Evolutionary conservation across 2,888 invertebrate genomes (phyloP), one percentile per base, ranked within the genome.

Genomic region (Rhingia rostrata): DNA sequence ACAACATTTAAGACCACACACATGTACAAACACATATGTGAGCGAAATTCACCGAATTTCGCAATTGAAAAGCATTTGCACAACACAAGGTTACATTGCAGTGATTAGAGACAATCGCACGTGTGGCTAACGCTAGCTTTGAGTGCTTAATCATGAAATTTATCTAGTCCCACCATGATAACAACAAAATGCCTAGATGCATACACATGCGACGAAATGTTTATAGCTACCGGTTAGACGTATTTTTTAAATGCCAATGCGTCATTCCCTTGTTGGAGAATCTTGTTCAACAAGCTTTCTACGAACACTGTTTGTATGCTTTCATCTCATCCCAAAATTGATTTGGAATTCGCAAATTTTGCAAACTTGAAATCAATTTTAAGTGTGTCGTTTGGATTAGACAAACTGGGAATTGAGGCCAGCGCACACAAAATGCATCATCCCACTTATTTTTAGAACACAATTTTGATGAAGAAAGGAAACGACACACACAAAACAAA

Each of bases 381-480:
- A 22, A 22, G 22, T 22, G 22, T 22, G 22, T 22, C 9, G 4
- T 5, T 4, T 9, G 7, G 7, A 41, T n/a, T 5, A 35, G 32
- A 9, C 22, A 37, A 43, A 32, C 22, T 14, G n/a, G 9, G 35
- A 49, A 53, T 43, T 39, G 69, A 7, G 60, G 53, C 4, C 61
- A 53, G 45, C 6, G 22, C 3, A 39, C 37, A 54, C 41, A 35
- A 70, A 51, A 64, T 72, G 70, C 64, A 78, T 63, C 60, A 81
- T 58, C 41, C 22, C 4, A 30, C 41, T 10, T 81, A 81, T 75
- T 75, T 53, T 63, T 81, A 81, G 69, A 47, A 67, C 33, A 41
- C 45, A 41, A 54, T 54, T 63, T 51, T 47, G 33, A 14, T 53
- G 63, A 39, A 47, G 56, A 67, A 51, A 58, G 30, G 32, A 39